These are phyloP conservation scores for Andinoacara biseriatus DNA, from an alignment of 2,113 vertebrate species.

Conservation along the genomic window DNA sequence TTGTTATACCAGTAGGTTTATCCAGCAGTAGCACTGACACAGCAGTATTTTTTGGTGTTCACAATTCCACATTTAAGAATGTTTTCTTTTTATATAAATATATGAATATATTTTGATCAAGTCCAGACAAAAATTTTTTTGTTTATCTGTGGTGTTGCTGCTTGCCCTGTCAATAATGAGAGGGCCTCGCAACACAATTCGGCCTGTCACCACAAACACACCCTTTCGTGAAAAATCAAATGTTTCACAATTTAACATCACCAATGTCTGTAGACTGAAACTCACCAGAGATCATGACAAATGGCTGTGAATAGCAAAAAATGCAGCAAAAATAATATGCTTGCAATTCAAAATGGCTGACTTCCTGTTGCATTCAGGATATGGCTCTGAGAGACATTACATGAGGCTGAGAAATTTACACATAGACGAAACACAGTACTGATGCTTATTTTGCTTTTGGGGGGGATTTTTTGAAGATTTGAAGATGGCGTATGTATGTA, in stretches of 20 bases:
- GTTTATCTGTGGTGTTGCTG: no score
- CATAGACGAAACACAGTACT: not conserved
- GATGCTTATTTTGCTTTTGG: not conserved
- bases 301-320: not conserved
- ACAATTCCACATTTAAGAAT: not conserved
- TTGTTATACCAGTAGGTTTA: conserved; percentile 15
- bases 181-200: no score
- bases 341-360: not conserved
- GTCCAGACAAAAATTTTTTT: no score
- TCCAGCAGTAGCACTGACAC: not conserved
- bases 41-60: not conserved
- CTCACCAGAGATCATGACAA: not conserved
- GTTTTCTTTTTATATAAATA: no score
- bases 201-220: not conserved
- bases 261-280: not conserved
- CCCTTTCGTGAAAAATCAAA: not conserved
- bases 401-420: not conserved
- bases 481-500: not conserved
- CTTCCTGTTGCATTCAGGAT: not conserved
- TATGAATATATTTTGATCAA: no score
- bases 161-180: no score
- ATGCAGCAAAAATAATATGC: not conserved
- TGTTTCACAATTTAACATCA: not conserved
- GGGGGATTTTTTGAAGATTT: not conserved
- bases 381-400: fast-evolving